Base-by-base conservation (phyloP, 2,113 vertebrate species). In the Peromyscus californicus region DNA sequence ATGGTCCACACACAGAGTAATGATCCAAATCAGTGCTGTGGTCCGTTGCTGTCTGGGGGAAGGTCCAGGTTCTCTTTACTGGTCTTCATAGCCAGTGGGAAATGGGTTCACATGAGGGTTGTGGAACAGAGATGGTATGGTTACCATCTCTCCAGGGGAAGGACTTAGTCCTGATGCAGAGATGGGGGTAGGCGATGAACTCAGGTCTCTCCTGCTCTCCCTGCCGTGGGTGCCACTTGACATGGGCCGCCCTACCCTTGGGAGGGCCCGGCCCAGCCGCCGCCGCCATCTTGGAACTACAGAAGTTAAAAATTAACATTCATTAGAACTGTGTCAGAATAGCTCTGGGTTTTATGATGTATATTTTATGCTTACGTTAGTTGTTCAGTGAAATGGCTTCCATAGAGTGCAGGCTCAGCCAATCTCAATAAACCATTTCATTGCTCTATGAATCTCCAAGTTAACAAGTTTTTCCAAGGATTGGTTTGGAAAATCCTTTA, bases 101-200 rank as follows among this genome's bases (percentile, higher is more conserved):
- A 48, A 7, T 48, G 45, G 45, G 45, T 48, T 48, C 45, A 48
- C 45, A 48, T 48, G 45, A 48, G 45, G 45, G 45, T 48, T 48
- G 45, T 48, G 45, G 45, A 48, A 48, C 45, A 48, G 45, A n/a
- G n/a, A n/a, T n/a, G 45, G 45, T 48, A 48, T 48, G 45, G n/a
- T n/a, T n/a, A n/a, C n/a, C n/a, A n/a, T n/a, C n/a, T n/a, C n/a
- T n/a, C n/a, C n/a, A n/a, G n/a, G n/a, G n/a, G n/a, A n/a, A n/a
- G n/a, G n/a, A n/a, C n/a, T n/a, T n/a, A n/a, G 92, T 99, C 98
- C 99, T 98, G 98, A 99, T 99, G 96, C 99, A 99, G 76, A 99
- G 99, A 61, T 99, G 99, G 0, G 97, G 0, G 93, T 99, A 99
- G 7, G 99, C 97, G 74, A 99, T 0, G 70, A 99, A 99, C 97